Base-by-base conservation (phyloP, 2,797 vertebrate species). In the Mormyrus hasselquistii region DNA sequence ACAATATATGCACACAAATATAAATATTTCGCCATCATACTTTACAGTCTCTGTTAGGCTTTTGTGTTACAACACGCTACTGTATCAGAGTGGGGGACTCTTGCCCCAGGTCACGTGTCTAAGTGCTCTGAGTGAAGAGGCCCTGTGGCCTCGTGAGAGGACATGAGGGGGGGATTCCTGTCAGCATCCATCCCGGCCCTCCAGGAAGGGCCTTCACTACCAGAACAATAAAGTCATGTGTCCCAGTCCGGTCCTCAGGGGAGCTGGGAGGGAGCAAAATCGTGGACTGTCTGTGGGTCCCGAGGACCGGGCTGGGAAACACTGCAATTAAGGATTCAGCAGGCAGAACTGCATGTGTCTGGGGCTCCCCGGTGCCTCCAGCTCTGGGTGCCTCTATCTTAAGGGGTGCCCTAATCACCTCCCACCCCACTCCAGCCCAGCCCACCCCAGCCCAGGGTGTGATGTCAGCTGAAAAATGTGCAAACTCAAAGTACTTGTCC, bases 11-110 rank as follows among this genome's bases (percentile, higher is more conserved):
- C 82, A 59, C 57, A 65, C 44, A 89, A 49, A 65, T 82, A 89
- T 89, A 50, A 89, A 89, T 41, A 84, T 76, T 53, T 41, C 19
- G 88, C 47, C 12, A 85, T 62, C 44, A 85, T 65, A 85, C 85
- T 47, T 85, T 12, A 49, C 41, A 57, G 10, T 50, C 10, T 73
- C 44, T 34, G 84, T 57, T 12, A 38, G 16, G 19, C 44, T 22
- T 50, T 49, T 22, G 9, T 84, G 76, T 82, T 47, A 82, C 73
- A 38, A 38, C 62, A 69, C 10, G 10, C 25, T 69, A 34, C 25
- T 69, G 25, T 34, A 29, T 69, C 22, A 65, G 62, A 34, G 22
- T 0, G 62, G 9, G 62, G 62, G 62, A 69, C 9, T 3, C 59
- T 65, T 25, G 57, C 59, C 59, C 12, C 73, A 76, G 34, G 34